These are phyloP conservation scores for Canis aureus DNA, from an alignment of 2,113 vertebrate genomes.

Conservation along the genomic window DNA sequence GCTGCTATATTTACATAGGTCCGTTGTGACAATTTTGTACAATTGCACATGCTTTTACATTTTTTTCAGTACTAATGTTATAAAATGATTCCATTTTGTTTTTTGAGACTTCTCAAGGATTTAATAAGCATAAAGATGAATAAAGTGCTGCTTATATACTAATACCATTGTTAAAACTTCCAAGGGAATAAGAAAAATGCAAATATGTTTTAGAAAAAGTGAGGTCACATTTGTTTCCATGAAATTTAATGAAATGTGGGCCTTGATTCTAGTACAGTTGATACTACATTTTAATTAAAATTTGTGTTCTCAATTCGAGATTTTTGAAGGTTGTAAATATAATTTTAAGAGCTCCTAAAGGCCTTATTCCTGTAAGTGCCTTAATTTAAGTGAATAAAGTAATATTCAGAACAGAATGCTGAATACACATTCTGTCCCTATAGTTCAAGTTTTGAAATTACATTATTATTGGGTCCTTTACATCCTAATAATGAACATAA, in stretches of 20 bases:
- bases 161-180: not conserved
- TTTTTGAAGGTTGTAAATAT: not conserved
- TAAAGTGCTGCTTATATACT: not conserved
- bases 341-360: not conserved
- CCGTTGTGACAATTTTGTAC: not conserved
- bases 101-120: not conserved
- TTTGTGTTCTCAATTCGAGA: not conserved
- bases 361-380: not conserved
- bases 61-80: not conserved
- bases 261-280: not conserved
- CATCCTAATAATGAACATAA: not conserved
- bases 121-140: not conserved
- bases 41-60: not conserved
- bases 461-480: not conserved
- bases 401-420: not conserved
- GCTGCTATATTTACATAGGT: not conserved
- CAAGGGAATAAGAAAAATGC: not conserved
- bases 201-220: not conserved
- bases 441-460: not conserved
- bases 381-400: not conserved
- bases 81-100: not conserved
- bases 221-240: not conserved
- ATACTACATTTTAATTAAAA: not conserved
- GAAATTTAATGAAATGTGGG: not conserved
- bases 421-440: not conserved